These are phyloP conservation scores for Neelides sp. DNA, from an alignment of 1,140 invertebrate genomes.

Conservation along the genomic window DNA sequence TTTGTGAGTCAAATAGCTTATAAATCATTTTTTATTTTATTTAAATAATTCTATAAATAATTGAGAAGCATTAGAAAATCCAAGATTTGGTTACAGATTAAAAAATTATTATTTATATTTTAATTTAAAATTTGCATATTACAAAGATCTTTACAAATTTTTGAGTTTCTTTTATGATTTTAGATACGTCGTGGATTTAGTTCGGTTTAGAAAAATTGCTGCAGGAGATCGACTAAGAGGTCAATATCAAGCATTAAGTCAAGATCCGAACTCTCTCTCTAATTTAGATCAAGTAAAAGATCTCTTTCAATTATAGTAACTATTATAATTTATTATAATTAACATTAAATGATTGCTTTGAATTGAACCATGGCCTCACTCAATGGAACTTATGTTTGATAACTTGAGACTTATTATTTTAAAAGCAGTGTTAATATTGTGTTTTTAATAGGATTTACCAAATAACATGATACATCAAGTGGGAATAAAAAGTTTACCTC, in stretches of 20 bases:
- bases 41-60: too few relatives aligned
- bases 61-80: too few relatives aligned
- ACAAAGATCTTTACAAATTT: neutral
- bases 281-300: slow-evolving; percentile 70
- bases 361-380: too few relatives aligned
- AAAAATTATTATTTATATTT: too few relatives aligned
- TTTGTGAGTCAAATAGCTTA: slow-evolving; percentile 41
- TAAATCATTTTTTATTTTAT: neutral
- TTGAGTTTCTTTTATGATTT: too few relatives aligned
- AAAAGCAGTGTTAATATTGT: slow-evolving; percentile 1
- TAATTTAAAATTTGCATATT: neutral
- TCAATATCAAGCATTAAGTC: slow-evolving; percentile 90
- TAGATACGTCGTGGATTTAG: slow-evolving; percentile 85
- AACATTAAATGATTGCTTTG: too few relatives aligned
- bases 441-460: slow-evolving; percentile 53
- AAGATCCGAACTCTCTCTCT: slow-evolving; percentile 91
- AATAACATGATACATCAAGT: slow-evolving; percentile 99
- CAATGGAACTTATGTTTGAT: too few relatives aligned
- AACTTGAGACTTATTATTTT: slow-evolving; percentile 5
- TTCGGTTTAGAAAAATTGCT: slow-evolving; percentile 88
- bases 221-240: slow-evolving; percentile 92
- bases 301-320: neutral
- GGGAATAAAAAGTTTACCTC: slow-evolving; percentile 91
- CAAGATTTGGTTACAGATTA: too few relatives aligned
- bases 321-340: slow-evolving; percentile 13